Evolutionary conservation across 1,140 invertebrate genomes (phyloP).

Genomic region (Caenorhabditis briggsae): DNA sequence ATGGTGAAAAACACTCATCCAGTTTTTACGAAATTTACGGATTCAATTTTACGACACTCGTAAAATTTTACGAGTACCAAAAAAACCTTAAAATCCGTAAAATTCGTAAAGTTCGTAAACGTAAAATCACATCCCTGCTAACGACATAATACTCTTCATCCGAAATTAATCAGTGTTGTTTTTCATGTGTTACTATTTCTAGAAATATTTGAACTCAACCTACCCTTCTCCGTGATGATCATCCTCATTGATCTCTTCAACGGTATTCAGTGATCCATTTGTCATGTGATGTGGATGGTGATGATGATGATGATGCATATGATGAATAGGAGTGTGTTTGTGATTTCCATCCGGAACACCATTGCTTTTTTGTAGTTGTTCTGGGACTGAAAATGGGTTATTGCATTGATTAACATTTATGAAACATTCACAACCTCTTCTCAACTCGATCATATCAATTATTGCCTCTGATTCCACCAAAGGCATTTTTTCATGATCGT

Average conservation of each 20-base stretch:
- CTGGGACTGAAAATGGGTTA: constrained; percentile 11
- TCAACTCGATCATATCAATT: constrained; percentile 48
- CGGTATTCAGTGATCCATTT: constrained; percentile 42
- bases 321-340: constrained; percentile 7
- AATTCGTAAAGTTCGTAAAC: too few relatives aligned
- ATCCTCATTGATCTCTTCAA: constrained; percentile 51
- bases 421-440: constrained; percentile 1
- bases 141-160: neutral
- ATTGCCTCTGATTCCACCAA: constrained; percentile 16
- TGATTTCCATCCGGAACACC: neutral
- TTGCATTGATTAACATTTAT: neutral
- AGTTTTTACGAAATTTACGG: too few relatives aligned
- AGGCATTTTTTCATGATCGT: constrained; percentile 29
- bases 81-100: too few relatives aligned
- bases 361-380: constrained; percentile 27
- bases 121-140: neutral
- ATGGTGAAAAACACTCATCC: too few relatives aligned
- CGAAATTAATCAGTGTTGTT: neutral
- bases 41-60: too few relatives aligned
- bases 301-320: constrained; percentile 31
- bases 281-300: constrained; percentile 43
- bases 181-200: neutral
- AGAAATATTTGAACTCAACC: neutral
- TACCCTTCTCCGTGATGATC: constrained; percentile 46
- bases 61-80: too few relatives aligned